Evolutionary conservation across 1,140 invertebrate genomes (phyloP), one percentile per base, ranked within the genome.

Genomic region (Semibalanus balanoides): DNA sequence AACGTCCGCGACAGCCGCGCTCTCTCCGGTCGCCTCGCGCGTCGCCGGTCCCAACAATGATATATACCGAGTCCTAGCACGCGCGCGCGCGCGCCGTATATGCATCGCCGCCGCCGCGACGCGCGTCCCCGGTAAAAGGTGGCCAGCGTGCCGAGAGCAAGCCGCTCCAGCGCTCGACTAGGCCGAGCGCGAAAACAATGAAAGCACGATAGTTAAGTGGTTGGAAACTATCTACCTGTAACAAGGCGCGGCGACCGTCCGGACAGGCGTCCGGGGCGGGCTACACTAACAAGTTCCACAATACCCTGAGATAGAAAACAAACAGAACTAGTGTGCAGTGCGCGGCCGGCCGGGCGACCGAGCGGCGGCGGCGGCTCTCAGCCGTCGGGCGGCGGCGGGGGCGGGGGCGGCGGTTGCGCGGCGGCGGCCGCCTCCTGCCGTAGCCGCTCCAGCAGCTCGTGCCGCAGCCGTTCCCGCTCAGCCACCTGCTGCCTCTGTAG

Each of bases 291-390:
- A 64, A 64, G 51, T 64, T 64, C 51, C 51, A 64, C 51, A 64
- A 64, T 64, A 64, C 51, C 51, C 51, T 64, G 51, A 64, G 51
- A 64, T 64, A 64, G 51, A 64, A 64, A 64, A 64, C 51, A 64
- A 64, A 64, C 51, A 64, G 51, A 64, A 64, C 51, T 64, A 64
- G 51, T 22, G 51, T 25, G 51, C 35, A 40, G 35, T 40, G 51
- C 51, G 51, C 51, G 51, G 1, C 51, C 14, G 51, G n/a, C n/a
- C n/a, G n/a, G n/a, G n/a, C n/a, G n/a, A n/a, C n/a, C n/a, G n/a
- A n/a, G n/a, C n/a, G n/a, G n/a, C n/a, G n/a, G 51, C 51, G 14
- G 51, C 14, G 14, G 22, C 51, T 40, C 35, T 64, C 51, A 64
- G 51, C 51, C 51, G 51, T 64, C 51, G 51, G 11, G 14, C 51